Evolutionary conservation across 2,888 invertebrate species (phyloP).

Genomic region (Itoplectis maculator): DNA sequence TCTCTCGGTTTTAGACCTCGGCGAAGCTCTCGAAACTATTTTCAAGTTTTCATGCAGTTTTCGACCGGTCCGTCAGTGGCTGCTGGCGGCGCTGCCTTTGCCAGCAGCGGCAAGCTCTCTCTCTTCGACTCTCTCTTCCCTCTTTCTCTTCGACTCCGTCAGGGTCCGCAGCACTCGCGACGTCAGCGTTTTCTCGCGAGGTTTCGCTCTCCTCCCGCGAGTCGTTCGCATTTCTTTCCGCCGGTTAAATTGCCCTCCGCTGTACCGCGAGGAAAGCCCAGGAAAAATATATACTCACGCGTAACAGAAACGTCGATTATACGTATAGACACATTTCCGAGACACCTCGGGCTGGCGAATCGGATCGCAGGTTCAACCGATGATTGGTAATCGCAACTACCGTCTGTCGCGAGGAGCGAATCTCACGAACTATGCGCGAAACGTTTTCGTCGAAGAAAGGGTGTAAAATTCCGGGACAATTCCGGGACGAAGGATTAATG

Average conservation of each 20-base stretch:
- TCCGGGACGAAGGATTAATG: constrained; percentile 59
- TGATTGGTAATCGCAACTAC: too few species aligned
- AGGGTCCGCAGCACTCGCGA: constrained; percentile 17
- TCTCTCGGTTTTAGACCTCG: constrained; percentile 62
- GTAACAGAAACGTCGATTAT: neutral
- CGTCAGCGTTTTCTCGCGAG: constrained; percentile 62
- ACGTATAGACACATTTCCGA: neutral
- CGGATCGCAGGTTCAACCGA: too few species aligned
- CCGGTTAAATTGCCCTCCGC: constrained; percentile 52
- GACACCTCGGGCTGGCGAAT: too few species aligned
- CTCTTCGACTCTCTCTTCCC: too few species aligned
- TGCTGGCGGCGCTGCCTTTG: constrained; percentile 33
- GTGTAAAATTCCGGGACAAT: constrained; percentile 43
- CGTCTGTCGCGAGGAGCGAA: constrained; percentile 12
- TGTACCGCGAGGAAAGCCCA: neutral
- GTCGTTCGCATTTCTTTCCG: constrained; percentile 41
- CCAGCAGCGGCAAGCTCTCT: too few species aligned
- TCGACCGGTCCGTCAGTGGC: constrained; percentile 75
- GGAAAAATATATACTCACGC: neutral
- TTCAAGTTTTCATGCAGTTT: constrained; percentile 80
- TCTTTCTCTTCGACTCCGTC: neutral
- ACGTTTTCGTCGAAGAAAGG: constrained; percentile 31
- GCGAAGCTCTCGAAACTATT: constrained; percentile 77
- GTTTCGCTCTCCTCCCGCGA: constrained; percentile 40
- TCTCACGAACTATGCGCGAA: constrained; percentile 21